Percentiles rank a stretch among this genome's conserved stretches.
Conservation (phyloP, 2,113 vertebrate genomes). For the Genyomyrus donnyi region DNA sequence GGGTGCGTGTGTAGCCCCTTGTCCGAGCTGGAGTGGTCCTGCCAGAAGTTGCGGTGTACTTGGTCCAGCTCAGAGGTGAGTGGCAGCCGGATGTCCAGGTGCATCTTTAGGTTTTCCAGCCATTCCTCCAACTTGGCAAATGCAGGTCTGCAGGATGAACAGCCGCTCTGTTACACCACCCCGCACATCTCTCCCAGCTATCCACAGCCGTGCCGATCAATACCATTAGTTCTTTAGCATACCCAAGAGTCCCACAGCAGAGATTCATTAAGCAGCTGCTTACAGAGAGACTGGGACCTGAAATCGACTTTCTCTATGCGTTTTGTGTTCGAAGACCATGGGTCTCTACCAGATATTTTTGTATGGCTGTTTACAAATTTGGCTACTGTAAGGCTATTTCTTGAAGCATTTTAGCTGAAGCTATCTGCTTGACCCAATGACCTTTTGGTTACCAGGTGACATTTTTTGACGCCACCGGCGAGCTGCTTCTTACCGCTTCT, state of each 20-base stretch:
- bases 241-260: neutral
- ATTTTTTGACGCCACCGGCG: neutral
- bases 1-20: conserved; percentile 66
- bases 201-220: neutral
- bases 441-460: neutral
- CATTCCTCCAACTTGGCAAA: conserved; percentile 87
- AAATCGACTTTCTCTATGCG: neutral
- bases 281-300: neutral
- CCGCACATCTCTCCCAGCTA: neutral
- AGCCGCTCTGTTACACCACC: neutral
- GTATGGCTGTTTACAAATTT: neutral
- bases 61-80: conserved; percentile 81
- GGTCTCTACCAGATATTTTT: neutral
- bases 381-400: neutral
- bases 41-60: conserved; percentile 76
- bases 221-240: neutral
- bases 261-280: neutral
- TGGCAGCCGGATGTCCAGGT: conserved; percentile 76
- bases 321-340: neutral
- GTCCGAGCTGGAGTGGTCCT: conserved; percentile 62
- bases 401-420: neutral
- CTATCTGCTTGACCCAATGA: neutral
- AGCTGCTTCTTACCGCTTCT: conserved; percentile 74
- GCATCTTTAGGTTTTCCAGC: conserved; percentile 86
- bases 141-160: conserved; percentile 61